Base-by-base conservation (phyloP, 2,888 invertebrate species). In the Deilephila elpenor region DNA sequence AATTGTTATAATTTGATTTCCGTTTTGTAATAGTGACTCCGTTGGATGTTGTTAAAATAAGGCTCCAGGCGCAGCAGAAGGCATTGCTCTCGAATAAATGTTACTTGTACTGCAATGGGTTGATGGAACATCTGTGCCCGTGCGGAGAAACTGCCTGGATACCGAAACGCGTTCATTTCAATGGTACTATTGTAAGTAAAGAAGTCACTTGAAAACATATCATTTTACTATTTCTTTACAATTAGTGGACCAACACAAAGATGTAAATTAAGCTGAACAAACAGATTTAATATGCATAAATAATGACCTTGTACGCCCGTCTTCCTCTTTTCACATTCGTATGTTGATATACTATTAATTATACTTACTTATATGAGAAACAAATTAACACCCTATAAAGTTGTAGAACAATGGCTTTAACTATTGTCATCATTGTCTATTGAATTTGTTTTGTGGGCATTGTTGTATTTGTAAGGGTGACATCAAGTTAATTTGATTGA, bases 41-140 rank as follows among this genome's bases (percentile, higher is more conserved):
- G 0, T 93, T 99, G 80, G 99, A 99, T 95, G 99, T 99, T n/a
- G 98, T 99, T 0, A 99, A 99, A 95, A 99, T 99, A 77, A 96
- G 99, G 71, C 95, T 99, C 60, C 99, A 99, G 94, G 97, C 98
- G 3, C 99, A 99, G 90, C 97, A 98, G 85, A 98, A 98, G 83
- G 96, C 97, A 0, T 88, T 97, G 80, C 91, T 97, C 6, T 97
- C 97, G 11, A 97, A 98, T 80, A 97, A 97, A 91, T 99, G 99
- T 91, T 99, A 98, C 88, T 93, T 99, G 8, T 99, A 99, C 90
- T 99, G 99, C 88, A 99, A 99, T 95, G 99, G 99, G 0, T 94
- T 99, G 17, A 99, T 99, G 99, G 99, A 99, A 91, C 99, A 99
- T 88, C 92, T 99, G 59, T 99, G 99, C 89, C 97, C 97, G 19